Base-by-base conservation (phyloP, 2,113 vertebrate genomes). In the Tachycineta bicolor region DNA sequence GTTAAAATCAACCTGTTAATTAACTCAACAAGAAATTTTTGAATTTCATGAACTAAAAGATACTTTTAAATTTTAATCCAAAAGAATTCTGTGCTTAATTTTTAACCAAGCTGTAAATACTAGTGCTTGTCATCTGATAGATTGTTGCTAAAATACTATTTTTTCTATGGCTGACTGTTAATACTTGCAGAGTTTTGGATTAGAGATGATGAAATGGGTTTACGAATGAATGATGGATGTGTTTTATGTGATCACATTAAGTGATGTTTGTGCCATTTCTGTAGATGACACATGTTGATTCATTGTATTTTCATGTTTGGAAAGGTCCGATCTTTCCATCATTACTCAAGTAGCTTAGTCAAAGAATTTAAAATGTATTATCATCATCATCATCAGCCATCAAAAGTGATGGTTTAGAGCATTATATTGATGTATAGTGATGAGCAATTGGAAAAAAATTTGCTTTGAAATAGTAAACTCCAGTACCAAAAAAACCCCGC, bases 231-330 rank as follows among this genome's bases (percentile, higher is more conserved):
- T 95, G 83, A 90, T 95, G 83, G 77, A 86, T 95, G 20, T 92
- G 44, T 92, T 96, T 92, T 59, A 91, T 87, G 84, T 96, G 94
- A 97, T 97, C 89, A 90, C 67, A 53, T 93, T 89, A 95, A 87
- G 90, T 97, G 97, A 95, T n/a, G 43, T 91, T 93, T 92, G 44
- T 93, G 85, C 49, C 90, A 28, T 90, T 89, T 96, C 83, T 83
- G 80, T 91, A 85, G 79, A 53, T 87, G 90, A 97, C 96, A 87
- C 95, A 95, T 80, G 93, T 97, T 96, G 97, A 98, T 90, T 94
- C 94, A 96, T 93, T 79, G 47, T 91, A 65, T 86, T 94, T 93
- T 88, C 82, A 31, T 92, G 76, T 91, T 94, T 92, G 76, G 65
- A 94, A 89, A 94, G 96, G 87, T 94, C 93, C 12, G 17, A 93